Base-by-base conservation (phyloP, 2,797 vertebrate species). In the Semotilus atromaculatus region DNA sequence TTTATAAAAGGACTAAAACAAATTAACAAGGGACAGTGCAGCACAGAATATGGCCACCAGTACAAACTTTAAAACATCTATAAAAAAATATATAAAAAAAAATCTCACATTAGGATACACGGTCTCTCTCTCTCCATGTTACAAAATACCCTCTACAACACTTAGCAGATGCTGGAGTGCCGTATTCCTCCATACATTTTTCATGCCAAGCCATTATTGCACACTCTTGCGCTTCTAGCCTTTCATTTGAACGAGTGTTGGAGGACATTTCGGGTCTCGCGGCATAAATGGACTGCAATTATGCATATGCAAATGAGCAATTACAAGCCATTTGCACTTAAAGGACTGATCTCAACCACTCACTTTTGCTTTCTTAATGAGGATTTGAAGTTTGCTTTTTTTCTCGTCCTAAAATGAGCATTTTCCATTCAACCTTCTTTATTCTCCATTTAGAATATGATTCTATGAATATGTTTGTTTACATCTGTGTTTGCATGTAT, bases 271-370 rank as follows among this genome's bases (percentile, higher is more conserved):
- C n/a, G 48, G 77, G 79, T 82, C 84, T 84, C 31, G 58, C 4
- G 0, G 72, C 70, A 66, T 74, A 86, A 89, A 90, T 85, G 85
- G 88, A 76, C 87, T 40, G 75, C 83, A 87, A 86, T 86, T 86
- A 84, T 77, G 43, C 29, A 68, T 14, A 86, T 80, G 87, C 82
- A 86, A 88, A 89, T 86, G 64, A 89, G 86, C 83, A 85, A 89
- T 88, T 83, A 84, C 82, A 85, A 55, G 14, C 29, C 76, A 89
- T 91, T 90, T 89, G 84, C 89, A 86, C 80, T 85, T 88, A 87
- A 91, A 89, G 76, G 83, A 79, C 53, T 71, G 43, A 58, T 45
- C 79, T 21, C 68, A 26, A 62, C 73, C 82, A 81, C 51, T 79
- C 36, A 43, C 76, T 74, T 66, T 75, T 72, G 53, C 79, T 80